Percentiles rank a stretch among this genome's conserved stretches.
Evolutionary conservation across 1,140 invertebrate genomes (phyloP).

Genomic region (Tetramorium alpestre): DNA sequence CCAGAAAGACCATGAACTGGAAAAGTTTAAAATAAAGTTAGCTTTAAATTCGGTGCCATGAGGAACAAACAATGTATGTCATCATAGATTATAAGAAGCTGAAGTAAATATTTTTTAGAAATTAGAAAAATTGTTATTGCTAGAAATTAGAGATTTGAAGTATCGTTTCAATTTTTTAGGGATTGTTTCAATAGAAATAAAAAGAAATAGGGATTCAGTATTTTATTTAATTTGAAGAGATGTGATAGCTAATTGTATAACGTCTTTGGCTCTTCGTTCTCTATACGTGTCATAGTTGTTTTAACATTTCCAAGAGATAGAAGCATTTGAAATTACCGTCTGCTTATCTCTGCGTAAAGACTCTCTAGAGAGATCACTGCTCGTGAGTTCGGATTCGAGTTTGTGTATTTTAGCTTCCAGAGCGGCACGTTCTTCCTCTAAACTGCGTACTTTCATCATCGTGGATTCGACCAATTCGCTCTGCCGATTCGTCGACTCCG

Average conservation of each 20-base stretch:
- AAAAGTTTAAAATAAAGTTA: conserved; percentile 32
- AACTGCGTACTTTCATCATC: conserved; percentile 87
- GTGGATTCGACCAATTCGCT: conserved; percentile 88
- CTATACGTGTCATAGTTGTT: background rate
- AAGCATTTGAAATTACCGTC: conserved; percentile 84
- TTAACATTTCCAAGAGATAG: conserved; percentile 14
- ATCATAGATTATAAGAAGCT: conserved; percentile 66
- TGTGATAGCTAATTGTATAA: background rate
- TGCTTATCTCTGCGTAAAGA: conserved; percentile 89
- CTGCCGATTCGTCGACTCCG: conserved; percentile 88
- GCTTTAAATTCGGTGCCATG: background rate
- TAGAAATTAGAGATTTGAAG: conserved; percentile 87
- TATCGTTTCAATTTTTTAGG: background rate
- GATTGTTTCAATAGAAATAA: background rate
- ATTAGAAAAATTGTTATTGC: background rate
- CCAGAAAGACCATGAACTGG: conserved; percentile 91
- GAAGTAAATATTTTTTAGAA: conserved; percentile 59
- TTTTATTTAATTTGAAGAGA: conserved; percentile 5
- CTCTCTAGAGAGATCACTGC: conserved; percentile 88
- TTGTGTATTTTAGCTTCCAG: conserved; percentile 90
- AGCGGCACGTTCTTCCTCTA: conserved; percentile 90
- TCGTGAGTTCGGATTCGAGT: conserved; percentile 89
- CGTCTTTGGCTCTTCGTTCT: background rate
- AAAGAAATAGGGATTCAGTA: background rate
- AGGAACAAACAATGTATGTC: background rate